phyloP scores from a whole-genome alignment of 2,797 vertebrate species.

The Cheirogaleus major region DNA sequence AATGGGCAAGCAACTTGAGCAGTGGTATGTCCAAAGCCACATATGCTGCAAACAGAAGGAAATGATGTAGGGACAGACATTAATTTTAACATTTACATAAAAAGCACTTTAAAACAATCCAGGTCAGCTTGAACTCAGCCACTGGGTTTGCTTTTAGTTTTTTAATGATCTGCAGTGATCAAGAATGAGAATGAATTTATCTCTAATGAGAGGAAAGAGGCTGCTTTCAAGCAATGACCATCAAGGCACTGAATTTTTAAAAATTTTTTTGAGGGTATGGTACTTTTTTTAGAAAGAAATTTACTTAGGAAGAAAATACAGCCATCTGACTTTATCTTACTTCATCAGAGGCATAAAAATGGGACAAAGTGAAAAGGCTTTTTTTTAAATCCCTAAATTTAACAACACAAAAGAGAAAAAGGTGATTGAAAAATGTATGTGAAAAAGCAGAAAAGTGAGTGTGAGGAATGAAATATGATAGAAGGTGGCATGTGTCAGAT shows the following conservation, averaged over 20 bases:
- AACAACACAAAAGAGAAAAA: not conserved
- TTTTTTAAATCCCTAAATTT: not conserved
- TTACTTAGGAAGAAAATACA: conserved; percentile 4
- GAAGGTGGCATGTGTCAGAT: not conserved
- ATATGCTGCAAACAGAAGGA: not conserved
- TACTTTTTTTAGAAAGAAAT: not conserved
- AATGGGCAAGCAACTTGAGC: not conserved
- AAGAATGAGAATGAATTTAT: not conserved
- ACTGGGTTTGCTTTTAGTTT: not conserved
- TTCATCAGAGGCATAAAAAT: conserved; percentile 5
- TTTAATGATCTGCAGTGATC: not conserved
- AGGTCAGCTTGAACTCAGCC: not conserved
- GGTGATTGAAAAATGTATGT: not conserved
- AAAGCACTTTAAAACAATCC: not conserved
- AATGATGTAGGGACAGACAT: not conserved
- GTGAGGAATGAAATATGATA: not conserved
- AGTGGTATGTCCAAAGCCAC: not conserved
- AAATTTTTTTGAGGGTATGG: not conserved
- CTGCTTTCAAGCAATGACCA: not conserved
- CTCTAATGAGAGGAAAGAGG: not conserved
- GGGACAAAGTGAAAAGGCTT: not conserved
- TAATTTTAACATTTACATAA: not conserved
- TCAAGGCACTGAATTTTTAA: not conserved
- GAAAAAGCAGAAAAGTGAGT: not conserved
- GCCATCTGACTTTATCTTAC: not conserved